Percentiles rank a stretch among this genome's conserved stretches.
Evolutionary conservation across 92 coral and sea anemone genomes (phyloP).

Genomic region (Parazoanthus darwini): DNA sequence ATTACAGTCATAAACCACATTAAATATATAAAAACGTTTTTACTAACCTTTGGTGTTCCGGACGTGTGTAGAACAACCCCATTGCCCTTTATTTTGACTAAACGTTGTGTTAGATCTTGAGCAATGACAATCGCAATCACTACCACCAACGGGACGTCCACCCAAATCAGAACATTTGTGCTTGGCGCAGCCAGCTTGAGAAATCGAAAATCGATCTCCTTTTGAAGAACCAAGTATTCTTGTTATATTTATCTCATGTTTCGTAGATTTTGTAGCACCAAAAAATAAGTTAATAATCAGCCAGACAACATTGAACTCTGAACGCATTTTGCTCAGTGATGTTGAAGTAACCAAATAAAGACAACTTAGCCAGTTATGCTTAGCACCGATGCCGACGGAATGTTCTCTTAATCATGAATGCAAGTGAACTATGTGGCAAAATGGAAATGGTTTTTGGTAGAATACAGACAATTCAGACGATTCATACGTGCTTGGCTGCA

Average conservation of each 20-base stretch:
- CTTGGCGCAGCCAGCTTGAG: background rate
- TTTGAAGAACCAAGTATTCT: background rate
- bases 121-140: background rate
- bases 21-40: background rate
- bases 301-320: background rate
- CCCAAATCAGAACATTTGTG: constrained; percentile 19
- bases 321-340: background rate
- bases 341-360: background rate
- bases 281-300: background rate
- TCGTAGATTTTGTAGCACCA: background rate
- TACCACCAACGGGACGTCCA: background rate
- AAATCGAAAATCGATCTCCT: constrained; percentile 6
- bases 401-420: background rate
- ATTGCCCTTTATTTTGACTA: background rate
- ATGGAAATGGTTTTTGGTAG: background rate
- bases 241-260: background rate
- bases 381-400: too few relatives aligned
- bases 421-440: background rate
- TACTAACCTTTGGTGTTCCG: constrained; percentile 1
- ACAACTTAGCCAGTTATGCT: too few relatives aligned
- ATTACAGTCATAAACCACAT: background rate
- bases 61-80: background rate
- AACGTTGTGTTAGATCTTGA: background rate
- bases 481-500: background rate
- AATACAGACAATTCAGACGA: background rate